Base-by-base conservation (phyloP, 2,888 invertebrate species). In the Catotricha subobsoleta region DNA sequence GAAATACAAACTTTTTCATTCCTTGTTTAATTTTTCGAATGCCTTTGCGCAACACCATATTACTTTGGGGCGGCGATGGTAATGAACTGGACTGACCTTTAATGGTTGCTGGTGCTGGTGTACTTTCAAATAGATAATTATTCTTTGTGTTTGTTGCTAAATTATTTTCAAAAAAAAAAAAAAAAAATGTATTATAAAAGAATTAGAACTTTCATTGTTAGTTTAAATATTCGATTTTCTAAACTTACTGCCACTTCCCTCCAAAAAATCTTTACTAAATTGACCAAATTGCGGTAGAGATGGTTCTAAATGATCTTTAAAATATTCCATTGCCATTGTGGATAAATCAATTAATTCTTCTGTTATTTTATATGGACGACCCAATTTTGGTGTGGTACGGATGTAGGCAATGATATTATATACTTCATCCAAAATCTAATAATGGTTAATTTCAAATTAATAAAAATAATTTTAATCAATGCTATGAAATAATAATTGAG, bases 261-360 rank as follows among this genome's bases (percentile, higher is more conserved):
- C 81, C 54, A 82, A 72, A 62, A 84, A 84, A 58, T 86, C 83
- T 39, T 83, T 76, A 50, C 80, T 80, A 60, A 87, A 86, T 59
- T 83, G 87, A 37, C 82, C 81, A 48, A 88, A 82, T 62, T 87
- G 86, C 28, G 88, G 88, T 54, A 88, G 67, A 49, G 77, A 77
- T 7, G 90, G 86, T 60, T 90, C 90, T 57, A 92, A 86, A 53
- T 82, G 79, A 60, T 92, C 91, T 60, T 90, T 90, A 62, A 92
- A 92, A 63, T 91, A 91, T 64, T 92, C 92, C 91, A 92, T 91
- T 27, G 92, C 92, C 92, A 92, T 92, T 29, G 90, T 88, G 29
- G 90, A 90, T 47, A 92, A 70, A 66, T 92, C 92, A 65, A 90
- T 87, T 43, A 92, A 67, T 62, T 92, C 91, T 65, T 91, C 91